Base-by-base conservation (phyloP, 2,797 vertebrate species). In the Enteromius thamalakanensis region DNA sequence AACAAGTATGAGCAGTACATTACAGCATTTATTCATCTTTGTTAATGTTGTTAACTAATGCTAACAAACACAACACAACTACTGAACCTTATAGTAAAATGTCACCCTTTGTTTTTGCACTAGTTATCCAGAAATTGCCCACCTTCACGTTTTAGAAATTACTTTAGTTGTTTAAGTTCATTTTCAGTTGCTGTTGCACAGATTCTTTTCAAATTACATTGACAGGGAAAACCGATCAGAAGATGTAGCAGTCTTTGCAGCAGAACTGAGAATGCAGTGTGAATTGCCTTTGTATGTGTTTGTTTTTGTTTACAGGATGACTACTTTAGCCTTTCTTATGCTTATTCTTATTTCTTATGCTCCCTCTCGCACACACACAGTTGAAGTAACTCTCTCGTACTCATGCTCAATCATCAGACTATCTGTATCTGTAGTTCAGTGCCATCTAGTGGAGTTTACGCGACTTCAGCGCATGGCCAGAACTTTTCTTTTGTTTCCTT, bases 401-500 rank as follows among this genome's bases (percentile, higher is more conserved):
- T 86, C 58, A 68, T 83, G 84, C 83, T 83, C 86, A 86, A 82
- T 84, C 85, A 87, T 84, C 89, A 84, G 78, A 84, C 82, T 42
- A 14, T 79, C 60, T 84, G 87, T 58, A 58, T 84, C 84, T 88
- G 87, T 87, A 86, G 84, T 78, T 85, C 82, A 81, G 26, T 85
- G 86, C 86, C 87, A 88, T 88, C 87, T 88, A 88, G 85, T 87
- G 87, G 85, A 34, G 55, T 74, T 64, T 9, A 58, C 23, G 47
- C 45, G 3, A 60, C 8, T 37, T 42, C 34, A 40, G 21, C 8
- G 15, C 19, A 55, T 42, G 9, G 55, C 6, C 40, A 17, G 34
- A 3, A 42, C n/a, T 29, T 37, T 40, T 47, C 45, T 10, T 23
- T 34, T 29, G 17, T 21, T 45, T 7, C n/a, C 37, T 64, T 29